These are phyloP conservation scores for Ctenopoma kingsleyae DNA, from an alignment of 2,797 vertebrate species.

Conservation along the genomic window DNA sequence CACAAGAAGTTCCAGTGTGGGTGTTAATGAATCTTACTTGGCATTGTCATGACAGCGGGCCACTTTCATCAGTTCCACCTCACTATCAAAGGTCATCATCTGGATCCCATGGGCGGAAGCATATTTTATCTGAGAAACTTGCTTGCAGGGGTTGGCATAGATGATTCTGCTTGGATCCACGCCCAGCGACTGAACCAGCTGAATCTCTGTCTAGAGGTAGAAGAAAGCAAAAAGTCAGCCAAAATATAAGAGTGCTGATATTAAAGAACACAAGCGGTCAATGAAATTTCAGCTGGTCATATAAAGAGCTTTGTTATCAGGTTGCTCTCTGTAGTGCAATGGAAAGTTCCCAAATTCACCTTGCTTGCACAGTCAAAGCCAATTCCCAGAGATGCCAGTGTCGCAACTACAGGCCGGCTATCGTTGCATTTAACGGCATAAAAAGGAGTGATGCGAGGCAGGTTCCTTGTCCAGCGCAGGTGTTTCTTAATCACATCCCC, in stretches of 20 bases:
- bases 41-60: constrained; percentile 93
- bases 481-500: constrained; percentile 97
- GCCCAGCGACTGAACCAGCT: constrained; percentile 93
- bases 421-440: constrained; percentile 98
- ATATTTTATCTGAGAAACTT: constrained; percentile 98
- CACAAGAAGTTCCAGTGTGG: background rate
- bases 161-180: constrained; percentile 94
- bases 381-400: constrained; percentile 90
- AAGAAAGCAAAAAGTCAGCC: constrained; percentile 37
- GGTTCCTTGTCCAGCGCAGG: constrained; percentile 89
- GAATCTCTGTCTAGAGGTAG: constrained; percentile 91
- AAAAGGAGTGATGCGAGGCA: constrained; percentile 93
- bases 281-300: constrained; percentile 8
- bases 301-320: constrained; percentile 7
- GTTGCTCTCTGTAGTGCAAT: background rate
- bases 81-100: constrained; percentile 99
- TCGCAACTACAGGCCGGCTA: constrained; percentile 90
- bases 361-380: constrained; percentile 99
- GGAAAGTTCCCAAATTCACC: constrained; percentile 78
- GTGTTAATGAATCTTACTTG: constrained; percentile 87
- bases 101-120: constrained; percentile 93
- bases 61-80: constrained; percentile 96
- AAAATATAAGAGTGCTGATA: constrained; percentile 5
- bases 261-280: constrained; percentile 11
- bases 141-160: constrained; percentile 99